Evolutionary conservation across 2,113 vertebrate species (phyloP).

Genomic region (Engystomops pustulosus): DNA sequence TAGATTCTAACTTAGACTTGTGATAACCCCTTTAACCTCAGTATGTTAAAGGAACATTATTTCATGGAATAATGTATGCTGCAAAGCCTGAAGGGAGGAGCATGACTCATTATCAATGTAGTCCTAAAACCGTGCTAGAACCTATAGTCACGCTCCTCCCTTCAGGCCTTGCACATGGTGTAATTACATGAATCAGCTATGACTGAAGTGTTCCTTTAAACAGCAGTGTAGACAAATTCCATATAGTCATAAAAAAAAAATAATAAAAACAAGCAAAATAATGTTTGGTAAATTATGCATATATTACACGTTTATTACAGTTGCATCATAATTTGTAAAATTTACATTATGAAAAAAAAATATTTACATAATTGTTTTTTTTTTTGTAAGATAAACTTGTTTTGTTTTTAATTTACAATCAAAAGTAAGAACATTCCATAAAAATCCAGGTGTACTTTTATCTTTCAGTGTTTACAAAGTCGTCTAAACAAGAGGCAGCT

Average conservation of each 20-base stretch:
- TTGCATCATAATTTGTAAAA: conserved; percentile 84
- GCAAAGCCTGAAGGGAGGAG: too few species aligned
- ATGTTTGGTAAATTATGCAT: conserved; percentile 71
- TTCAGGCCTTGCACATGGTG: too few species aligned
- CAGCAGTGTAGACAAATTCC: too few species aligned
- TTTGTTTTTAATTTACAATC: conserved; percentile 81
- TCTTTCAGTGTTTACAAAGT: conserved; percentile 77
- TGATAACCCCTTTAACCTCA: too few species aligned
- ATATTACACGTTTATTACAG: conserved; percentile 96
- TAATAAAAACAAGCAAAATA: not conserved
- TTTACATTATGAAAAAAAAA: conserved; percentile 89
- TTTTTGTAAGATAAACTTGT: conserved; percentile 78
- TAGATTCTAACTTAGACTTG: too few species aligned
- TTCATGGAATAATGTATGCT: too few species aligned
- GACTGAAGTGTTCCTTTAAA: too few species aligned
- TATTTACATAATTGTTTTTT: conserved; percentile 83
- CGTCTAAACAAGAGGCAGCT: conserved; percentile 77
- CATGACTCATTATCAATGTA: too few species aligned
- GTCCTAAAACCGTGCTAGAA: too few species aligned
- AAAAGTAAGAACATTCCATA: conserved; percentile 72
- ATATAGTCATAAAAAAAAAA: not conserved
- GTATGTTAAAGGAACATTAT: too few species aligned
- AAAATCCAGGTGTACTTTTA: conserved; percentile 74
- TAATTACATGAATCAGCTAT: too few species aligned
- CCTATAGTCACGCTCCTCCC: too few species aligned